Evolutionary conservation across 2,888 invertebrate species (phyloP).

Genomic region (Yponomeuta evonymella): DNA sequence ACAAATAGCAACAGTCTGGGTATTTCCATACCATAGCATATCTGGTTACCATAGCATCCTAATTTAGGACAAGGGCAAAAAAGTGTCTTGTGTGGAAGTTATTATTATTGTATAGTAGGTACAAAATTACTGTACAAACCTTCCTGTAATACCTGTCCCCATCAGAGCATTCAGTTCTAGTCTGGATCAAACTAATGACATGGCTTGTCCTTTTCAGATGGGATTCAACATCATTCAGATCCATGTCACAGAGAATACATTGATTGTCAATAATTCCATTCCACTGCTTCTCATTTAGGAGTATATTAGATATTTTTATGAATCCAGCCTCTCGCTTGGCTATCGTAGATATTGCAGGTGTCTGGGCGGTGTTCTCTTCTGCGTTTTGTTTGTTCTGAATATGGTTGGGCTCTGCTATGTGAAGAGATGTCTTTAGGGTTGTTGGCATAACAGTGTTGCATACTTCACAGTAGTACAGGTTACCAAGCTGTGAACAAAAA

Average conservation of each 20-base stretch:
- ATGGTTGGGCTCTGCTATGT: slow-evolving; percentile 36
- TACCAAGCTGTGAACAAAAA: slow-evolving; percentile 36
- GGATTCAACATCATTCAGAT: slow-evolving; percentile 23
- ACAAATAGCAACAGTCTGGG: too few relatives aligned
- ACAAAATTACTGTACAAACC: slow-evolving; percentile 27
- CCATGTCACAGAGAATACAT: slow-evolving; percentile 39
- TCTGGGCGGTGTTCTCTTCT: slow-evolving; percentile 17
- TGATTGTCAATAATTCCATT: slow-evolving; percentile 35
- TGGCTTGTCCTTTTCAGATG: slow-evolving; percentile 37
- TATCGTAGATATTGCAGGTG: slow-evolving; percentile 18
- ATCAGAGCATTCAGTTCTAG: slow-evolving; percentile 27
- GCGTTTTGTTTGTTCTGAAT: slow-evolving; percentile 31
- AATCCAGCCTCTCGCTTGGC: slow-evolving; percentile 27
- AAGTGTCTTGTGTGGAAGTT: too few relatives aligned
- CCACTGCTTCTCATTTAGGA: slow-evolving; percentile 38
- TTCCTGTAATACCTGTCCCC: slow-evolving; percentile 35
- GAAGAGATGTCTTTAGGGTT: slow-evolving; percentile 27
- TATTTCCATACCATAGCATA: too few relatives aligned
- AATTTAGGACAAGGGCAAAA: too few relatives aligned
- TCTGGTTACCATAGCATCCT: too few relatives aligned
- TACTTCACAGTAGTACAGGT: slow-evolving; percentile 42
- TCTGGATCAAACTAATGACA: slow-evolving; percentile 38
- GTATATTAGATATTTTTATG: slow-evolving; percentile 31
- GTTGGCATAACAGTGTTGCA: slow-evolving; percentile 37
- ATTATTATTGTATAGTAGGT: too few relatives aligned